Conservation (phyloP, 2,113 vertebrate species). For the Ursus arctos region DNA sequence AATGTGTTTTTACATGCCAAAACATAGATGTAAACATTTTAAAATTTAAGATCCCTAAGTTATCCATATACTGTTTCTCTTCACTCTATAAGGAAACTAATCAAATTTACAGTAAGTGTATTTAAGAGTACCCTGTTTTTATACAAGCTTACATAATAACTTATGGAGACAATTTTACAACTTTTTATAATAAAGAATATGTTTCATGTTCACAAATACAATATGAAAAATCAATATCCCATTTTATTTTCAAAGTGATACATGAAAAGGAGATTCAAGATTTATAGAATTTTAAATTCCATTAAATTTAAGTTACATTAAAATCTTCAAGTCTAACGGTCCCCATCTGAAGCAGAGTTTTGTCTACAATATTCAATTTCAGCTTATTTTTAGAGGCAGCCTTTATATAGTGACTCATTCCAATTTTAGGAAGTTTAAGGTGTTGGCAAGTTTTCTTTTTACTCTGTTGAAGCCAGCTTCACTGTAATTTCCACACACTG, state of each 20-base stretch:
- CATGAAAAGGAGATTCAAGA: neutral
- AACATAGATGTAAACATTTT: neutral
- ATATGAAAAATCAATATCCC: constrained; percentile 61
- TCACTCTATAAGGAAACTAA: neutral
- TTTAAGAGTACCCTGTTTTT: neutral
- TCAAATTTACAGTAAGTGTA: neutral
- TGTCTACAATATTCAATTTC: constrained; percentile 1
- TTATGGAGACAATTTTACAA: neutral
- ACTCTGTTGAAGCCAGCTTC: neutral
- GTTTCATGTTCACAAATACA: constrained; percentile 32
- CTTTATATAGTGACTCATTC: constrained; percentile 31
- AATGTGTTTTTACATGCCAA: neutral
- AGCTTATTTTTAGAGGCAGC: constrained; percentile 45
- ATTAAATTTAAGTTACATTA: neutral
- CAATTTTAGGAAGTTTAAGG: neutral
- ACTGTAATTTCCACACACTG: neutral
- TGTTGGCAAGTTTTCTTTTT: constrained; percentile 21
- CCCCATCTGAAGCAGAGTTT: neutral
- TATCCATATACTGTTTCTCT: neutral
- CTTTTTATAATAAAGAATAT: constrained; percentile 21
- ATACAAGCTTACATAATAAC: neutral
- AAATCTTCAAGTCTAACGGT: constrained; percentile 41
- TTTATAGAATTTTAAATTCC: constrained; percentile 56
- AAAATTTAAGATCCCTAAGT: neutral
- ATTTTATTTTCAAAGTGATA: constrained; percentile 61